Percentiles rank a stretch among this genome's conserved stretches.
phyloP scores from a whole-genome alignment of 2,797 vertebrate species.

The Rhinoraja longicauda region DNA sequence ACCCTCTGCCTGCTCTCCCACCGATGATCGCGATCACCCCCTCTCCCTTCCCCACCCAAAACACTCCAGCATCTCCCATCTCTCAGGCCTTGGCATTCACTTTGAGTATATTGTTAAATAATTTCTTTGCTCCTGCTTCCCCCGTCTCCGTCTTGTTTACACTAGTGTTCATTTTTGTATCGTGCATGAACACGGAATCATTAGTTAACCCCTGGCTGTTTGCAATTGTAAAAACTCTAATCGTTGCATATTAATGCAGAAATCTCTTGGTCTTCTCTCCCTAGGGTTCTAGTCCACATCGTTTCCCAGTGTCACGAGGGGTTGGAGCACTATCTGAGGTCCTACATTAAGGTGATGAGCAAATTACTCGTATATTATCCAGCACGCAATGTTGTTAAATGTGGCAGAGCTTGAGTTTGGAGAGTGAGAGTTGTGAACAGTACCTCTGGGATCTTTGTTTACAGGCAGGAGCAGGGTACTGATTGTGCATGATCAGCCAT shows the following conservation, averaged over 20 bases:
- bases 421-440: not conserved
- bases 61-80: not conserved
- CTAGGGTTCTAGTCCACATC: conserved; percentile 92
- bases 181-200: not conserved
- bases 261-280: conserved; percentile 45
- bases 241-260: conserved; percentile 2
- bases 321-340: conserved; percentile 86
- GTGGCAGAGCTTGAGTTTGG: not conserved
- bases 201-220: not conserved
- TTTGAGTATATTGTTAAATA: not conserved
- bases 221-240: not conserved
- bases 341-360: conserved; percentile 82
- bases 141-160: not conserved
- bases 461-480: too few species aligned
- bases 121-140: not conserved
- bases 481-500: too few species aligned
- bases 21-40: too few species aligned
- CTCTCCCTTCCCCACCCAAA: too few species aligned
- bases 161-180: too few species aligned
- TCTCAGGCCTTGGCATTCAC: not conserved
- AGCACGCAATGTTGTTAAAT: not conserved
- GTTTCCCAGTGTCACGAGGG: conserved; percentile 95
- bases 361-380: too few species aligned
- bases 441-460: not conserved
- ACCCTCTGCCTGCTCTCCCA: not conserved